These are phyloP conservation scores for Eclectus roratus DNA, from an alignment of 2,113 vertebrate genomes.

Conservation along the genomic window DNA sequence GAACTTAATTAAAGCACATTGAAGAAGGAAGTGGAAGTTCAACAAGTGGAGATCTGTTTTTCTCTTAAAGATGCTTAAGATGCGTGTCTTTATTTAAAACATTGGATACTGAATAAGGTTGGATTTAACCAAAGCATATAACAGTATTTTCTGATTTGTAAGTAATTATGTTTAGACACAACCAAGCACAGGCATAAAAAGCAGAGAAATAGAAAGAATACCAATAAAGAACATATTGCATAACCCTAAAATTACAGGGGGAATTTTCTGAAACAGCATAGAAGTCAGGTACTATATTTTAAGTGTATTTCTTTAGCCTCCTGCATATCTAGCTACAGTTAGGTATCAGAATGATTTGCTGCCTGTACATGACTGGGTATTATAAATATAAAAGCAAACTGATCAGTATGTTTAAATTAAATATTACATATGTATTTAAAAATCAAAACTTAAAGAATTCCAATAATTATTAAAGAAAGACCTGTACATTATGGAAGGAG, in stretches of 20 bases:
- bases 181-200: neutral
- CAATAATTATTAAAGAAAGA: too few relatives aligned
- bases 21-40: neutral
- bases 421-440: too few relatives aligned
- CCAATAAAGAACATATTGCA: neutral
- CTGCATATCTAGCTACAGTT: neutral
- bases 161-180: neutral
- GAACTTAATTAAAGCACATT: neutral
- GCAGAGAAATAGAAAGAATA: neutral
- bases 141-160: neutral
- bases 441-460: too few relatives aligned
- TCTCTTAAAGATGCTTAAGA: neutral
- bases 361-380: neutral
- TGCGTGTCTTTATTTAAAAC: neutral
- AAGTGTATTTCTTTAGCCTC: neutral
- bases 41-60: neutral
- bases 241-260: neutral
- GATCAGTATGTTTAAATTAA: neutral
- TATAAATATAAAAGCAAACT: neutral
- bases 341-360: neutral
- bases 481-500: too few relatives aligned
- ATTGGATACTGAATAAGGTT: neutral
- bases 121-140: neutral
- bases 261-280: neutral
- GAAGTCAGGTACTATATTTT: neutral